Base-by-base conservation (phyloP, 2,113 vertebrate species). In the Hemichromis elongatus region DNA sequence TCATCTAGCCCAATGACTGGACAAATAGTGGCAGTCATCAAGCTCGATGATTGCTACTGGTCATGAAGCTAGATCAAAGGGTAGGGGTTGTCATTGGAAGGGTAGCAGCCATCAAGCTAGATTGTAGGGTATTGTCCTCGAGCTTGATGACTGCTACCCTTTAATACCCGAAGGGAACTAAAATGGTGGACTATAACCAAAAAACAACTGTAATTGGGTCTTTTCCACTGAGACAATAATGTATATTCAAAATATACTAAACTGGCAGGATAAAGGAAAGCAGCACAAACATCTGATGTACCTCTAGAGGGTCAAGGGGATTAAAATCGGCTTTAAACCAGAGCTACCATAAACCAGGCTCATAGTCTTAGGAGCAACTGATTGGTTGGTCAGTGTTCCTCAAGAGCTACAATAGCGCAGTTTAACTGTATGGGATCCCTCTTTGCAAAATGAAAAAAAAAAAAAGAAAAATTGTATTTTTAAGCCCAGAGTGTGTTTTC, bases 351-450 rank as follows among this genome's bases (percentile, higher is more conserved):
- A 50, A 37, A 77, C 18, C 5, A 70, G 40, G 26, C 35, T 19
- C 11, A 19, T 18, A 47, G 79, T 21, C 28, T 5, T 1, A 21
- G 89, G 68, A 63, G 28, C 89, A 55, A 50, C 90, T 89, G 91
- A 93, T 91, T 93, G 88, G 88, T 21, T 85, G 92, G 81, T 91
- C 90, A 93, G 88, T 40, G 86, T 90, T 45, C 40, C 86, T 33
- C 18, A 21, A 50, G 21, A 37, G 68, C 28, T 3, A 40, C 70
- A 50, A 30, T 7, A 21, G 18, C 7, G 12, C 19, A 77, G 3
- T 21, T 61, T 70, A 56, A 19, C 18, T 30, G 30, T n/a, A 26
- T 56, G 55, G 18, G 35, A 19, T 13, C 54, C 2, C 21, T 45
- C 12, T 2, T 28, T 0, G 6, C 37, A 42, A 28, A 57, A 45